These are phyloP conservation scores for Etia nguti DNA, from an alignment of 2,113 vertebrate species.

Conservation along the genomic window DNA sequence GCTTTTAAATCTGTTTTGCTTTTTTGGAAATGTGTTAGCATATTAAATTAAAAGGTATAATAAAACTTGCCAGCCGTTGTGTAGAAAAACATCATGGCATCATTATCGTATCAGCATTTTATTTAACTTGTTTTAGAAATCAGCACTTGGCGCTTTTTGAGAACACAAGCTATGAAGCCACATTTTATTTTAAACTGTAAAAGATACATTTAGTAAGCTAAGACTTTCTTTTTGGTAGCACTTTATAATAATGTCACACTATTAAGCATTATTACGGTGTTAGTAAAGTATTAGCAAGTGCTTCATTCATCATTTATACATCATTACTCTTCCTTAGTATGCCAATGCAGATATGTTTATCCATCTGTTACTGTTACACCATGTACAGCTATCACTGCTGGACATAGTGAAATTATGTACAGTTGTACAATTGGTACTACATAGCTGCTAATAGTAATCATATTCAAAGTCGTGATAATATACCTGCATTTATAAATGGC, in stretches of 20 bases:
- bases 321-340: not conserved
- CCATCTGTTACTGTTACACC: not conserved
- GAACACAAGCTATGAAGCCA: not conserved
- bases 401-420: not conserved
- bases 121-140: not conserved
- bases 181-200: not conserved
- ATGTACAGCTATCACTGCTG: not conserved
- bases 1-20: not conserved
- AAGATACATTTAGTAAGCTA: not conserved
- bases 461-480: not conserved
- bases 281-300: not conserved
- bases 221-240: not conserved
- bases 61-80: not conserved
- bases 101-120: not conserved
- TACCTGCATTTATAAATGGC: not conserved
- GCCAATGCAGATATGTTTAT: not conserved
- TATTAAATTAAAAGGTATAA: not conserved
- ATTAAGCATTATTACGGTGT: not conserved
- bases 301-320: not conserved
- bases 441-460: not conserved
- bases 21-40: not conserved
- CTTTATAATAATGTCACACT: not conserved
- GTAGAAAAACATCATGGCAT: not conserved
- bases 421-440: not conserved
- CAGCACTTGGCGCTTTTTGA: not conserved